A percentile compares a stretch with the other conserved stretches of the same genome.
These are phyloP conservation scores for Enoplolaimus lenunculus DNA, from an alignment of 2,888 invertebrate genomes.

Conservation along the genomic window DNA sequence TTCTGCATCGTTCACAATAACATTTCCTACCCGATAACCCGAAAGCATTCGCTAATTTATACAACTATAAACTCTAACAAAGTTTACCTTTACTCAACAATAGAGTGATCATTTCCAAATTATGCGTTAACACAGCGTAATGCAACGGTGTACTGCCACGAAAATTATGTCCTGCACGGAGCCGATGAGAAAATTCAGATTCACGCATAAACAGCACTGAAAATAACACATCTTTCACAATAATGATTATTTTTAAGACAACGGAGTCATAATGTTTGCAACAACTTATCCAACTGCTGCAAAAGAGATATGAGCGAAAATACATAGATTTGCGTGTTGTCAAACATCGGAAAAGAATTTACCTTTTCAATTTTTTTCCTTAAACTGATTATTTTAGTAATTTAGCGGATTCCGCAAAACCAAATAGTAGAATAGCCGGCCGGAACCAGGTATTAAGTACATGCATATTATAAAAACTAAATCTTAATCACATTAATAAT, in stretches of 20 bases:
- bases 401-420: too few species aligned
- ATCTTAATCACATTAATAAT: too few species aligned
- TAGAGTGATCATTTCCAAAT: constrained; percentile 51
- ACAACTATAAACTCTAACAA: too few species aligned
- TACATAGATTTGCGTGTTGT: constrained; percentile 11
- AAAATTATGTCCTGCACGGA: constrained; percentile 56
- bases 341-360: background rate
- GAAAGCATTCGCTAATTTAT: too few species aligned
- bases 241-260: too few species aligned
- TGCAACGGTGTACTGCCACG: constrained; percentile 72
- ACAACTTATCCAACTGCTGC: background rate
- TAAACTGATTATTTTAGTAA: too few species aligned
- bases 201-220: constrained; percentile 52
- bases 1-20: too few species aligned
- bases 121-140: constrained; percentile 67
- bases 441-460: too few species aligned
- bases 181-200: constrained; percentile 60
- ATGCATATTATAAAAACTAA: too few species aligned
- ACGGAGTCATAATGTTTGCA: background rate
- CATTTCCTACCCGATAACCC: too few species aligned
- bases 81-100: constrained; percentile 21
- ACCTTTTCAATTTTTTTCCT: too few species aligned
- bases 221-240: constrained; percentile 16
- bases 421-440: too few species aligned
- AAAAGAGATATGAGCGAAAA: background rate